Percentiles rank a stretch among this genome's conserved stretches.
Conservation (phyloP, 23 tunicate species). For the Clavelina lepadiformis region DNA sequence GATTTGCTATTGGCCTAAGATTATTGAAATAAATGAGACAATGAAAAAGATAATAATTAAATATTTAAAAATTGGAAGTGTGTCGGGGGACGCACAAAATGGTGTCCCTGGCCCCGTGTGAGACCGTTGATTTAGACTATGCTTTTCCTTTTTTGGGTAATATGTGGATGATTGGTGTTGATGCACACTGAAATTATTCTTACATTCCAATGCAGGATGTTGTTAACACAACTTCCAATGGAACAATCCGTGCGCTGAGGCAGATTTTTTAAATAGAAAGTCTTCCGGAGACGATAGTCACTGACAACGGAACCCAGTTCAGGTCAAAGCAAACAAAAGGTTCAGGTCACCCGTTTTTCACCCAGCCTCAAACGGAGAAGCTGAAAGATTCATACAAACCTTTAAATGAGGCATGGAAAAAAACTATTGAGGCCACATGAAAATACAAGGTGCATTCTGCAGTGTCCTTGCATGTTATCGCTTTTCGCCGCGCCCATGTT, state of each 20-base stretch:
- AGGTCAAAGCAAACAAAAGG: neutral
- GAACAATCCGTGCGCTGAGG: neutral
- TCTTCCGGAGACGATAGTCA: constrained; percentile 9
- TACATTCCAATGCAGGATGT: neutral
- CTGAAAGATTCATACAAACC: constrained; percentile 13
- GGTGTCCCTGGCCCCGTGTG: no score
- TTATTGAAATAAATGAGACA: no score
- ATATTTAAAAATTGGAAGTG: no score
- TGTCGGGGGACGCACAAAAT: no score
- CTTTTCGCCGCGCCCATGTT: neutral
- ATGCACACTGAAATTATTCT: constrained; percentile 7
- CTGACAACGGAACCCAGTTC: constrained; percentile 18
- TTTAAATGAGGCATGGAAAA: neutral
- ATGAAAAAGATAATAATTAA: no score
- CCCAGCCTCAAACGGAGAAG: constrained; percentile 22
- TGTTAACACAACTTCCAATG: neutral
- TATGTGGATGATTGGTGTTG: constrained; percentile 15
- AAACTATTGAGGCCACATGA: neutral
- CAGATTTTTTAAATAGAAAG: constrained; percentile 7
- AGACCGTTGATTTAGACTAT: constrained; percentile 11
- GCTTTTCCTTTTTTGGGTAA: constrained; percentile 15
- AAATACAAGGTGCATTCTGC: neutral
- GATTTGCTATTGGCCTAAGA: no score
- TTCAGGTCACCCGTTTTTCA: constrained; percentile 7
- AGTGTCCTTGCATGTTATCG: no score